phyloP scores from a whole-genome alignment of 2,888 invertebrate species.

The Dryobota labecula region DNA sequence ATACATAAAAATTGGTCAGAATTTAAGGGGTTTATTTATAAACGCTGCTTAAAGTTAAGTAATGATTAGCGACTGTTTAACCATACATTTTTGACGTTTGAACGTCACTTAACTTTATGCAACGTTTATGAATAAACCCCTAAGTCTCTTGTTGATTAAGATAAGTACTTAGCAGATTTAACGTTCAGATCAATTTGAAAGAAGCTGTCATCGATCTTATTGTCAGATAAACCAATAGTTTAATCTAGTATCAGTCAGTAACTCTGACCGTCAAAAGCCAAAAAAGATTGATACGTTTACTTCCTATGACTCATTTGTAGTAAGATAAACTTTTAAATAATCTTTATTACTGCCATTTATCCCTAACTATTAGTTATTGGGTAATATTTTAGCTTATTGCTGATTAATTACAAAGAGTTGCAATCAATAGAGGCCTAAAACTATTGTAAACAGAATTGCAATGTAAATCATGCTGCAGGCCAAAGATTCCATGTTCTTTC shows the following conservation, averaged over 20 bases:
- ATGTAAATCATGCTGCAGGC: not conserved
- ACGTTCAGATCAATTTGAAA: constrained; percentile 24
- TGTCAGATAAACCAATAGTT: constrained; percentile 8
- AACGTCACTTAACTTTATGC: too few species aligned
- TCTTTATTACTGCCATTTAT: not conserved
- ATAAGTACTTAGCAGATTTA: not conserved
- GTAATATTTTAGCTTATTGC: not conserved
- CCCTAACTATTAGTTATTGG: not conserved
- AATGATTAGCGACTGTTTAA: too few species aligned
- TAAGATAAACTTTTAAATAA: constrained; percentile 1
- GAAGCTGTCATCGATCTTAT: constrained; percentile 12
- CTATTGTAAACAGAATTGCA: not conserved
- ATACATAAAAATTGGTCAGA: constrained; percentile 7
- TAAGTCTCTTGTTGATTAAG: not conserved
- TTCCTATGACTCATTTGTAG: constrained; percentile 12
- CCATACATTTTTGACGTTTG: too few species aligned
- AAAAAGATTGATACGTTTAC: constrained; percentile 13
- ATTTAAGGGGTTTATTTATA: too few species aligned
- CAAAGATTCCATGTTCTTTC: not conserved
- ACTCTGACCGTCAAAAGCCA: not conserved
- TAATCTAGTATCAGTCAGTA: constrained; percentile 17
- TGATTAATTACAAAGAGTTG: not conserved
- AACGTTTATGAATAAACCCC: too few species aligned
- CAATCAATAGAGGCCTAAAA: not conserved
- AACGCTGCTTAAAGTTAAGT: too few species aligned